Percentiles rank a stretch among this genome's conserved stretches.
These are phyloP conservation scores for Unio delphinus DNA, from an alignment of 2,888 invertebrate genomes.

Conservation along the genomic window DNA sequence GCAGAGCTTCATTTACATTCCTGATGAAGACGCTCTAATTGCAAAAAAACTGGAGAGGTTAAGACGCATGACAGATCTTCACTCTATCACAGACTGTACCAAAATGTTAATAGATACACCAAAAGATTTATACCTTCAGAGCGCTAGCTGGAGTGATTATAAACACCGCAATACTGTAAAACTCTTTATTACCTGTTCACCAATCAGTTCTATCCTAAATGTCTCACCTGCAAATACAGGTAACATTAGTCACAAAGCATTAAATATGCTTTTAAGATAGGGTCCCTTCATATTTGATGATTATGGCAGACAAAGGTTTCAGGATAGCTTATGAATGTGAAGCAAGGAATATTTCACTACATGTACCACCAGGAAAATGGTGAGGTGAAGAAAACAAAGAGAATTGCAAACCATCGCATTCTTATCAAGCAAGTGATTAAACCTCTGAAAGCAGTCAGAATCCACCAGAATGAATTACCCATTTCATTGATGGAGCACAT, in stretches of 20 bases:
- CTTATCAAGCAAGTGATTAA: constrained; percentile 37
- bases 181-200: constrained; percentile 24
- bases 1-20: constrained; percentile 12
- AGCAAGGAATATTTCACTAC: constrained; percentile 7
- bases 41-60: constrained; percentile 19
- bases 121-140: constrained; percentile 22
- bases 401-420: constrained; percentile 37
- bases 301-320: constrained; percentile 43
- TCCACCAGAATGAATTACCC: constrained; percentile 26
- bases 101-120: constrained; percentile 32
- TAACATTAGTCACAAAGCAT: constrained; percentile 28
- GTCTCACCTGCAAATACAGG: constrained; percentile 26
- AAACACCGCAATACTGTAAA: constrained; percentile 45
- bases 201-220: constrained; percentile 31
- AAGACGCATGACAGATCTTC: constrained; percentile 13
- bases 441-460: constrained; percentile 33
- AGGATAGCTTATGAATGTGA: constrained; percentile 25
- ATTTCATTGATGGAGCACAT: constrained; percentile 22
- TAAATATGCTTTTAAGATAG: constrained; percentile 25
- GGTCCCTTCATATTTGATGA: constrained; percentile 17
- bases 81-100: constrained; percentile 25
- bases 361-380: constrained; percentile 26
- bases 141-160: constrained; percentile 34
- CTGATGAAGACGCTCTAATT: constrained; percentile 15
- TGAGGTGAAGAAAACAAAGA: constrained; percentile 29